A percentile compares a stretch with the other conserved stretches of the same genome.
Conservation (phyloP, 2,888 invertebrate species). For the Amiota mariae region DNA sequence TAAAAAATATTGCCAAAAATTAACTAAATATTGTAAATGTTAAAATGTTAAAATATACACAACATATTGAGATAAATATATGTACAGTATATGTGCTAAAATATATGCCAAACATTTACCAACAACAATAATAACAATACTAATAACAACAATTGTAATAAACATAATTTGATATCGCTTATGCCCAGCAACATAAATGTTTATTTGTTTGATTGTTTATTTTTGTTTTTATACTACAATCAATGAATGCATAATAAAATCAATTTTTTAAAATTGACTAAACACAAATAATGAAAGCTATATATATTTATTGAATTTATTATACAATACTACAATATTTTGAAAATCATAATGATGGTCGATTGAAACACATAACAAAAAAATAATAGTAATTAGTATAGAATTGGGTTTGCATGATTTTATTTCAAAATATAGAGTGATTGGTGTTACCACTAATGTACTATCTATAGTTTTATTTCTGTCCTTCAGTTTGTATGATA, state of each 20-base stretch:
- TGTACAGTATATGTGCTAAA: not conserved
- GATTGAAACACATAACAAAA: too few species aligned
- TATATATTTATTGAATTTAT: not conserved
- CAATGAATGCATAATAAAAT: not conserved
- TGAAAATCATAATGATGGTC: not conserved
- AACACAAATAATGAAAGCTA: not conserved
- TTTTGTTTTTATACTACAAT: not conserved
- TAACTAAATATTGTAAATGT: too few species aligned
- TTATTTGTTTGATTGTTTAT: not conserved
- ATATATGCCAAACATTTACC: not conserved
- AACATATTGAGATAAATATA: not conserved
- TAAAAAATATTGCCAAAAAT: conserved; percentile 15
- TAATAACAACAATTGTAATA: not conserved
- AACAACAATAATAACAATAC: not conserved
- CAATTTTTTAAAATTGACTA: not conserved
- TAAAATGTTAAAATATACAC: not conserved
- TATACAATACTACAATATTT: too few species aligned
- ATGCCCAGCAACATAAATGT: not conserved
- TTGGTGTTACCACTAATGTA: too few species aligned
- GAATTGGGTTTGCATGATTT: too few species aligned
- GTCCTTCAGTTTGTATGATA: too few species aligned
- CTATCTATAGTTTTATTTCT: too few species aligned
- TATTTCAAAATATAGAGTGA: too few species aligned
- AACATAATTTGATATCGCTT: conserved; percentile 4
- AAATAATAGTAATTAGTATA: too few species aligned